Percentiles rank a stretch among this genome's conserved stretches.
These are phyloP conservation scores for Phenacoccus solenopsis DNA, from an alignment of 1,140 invertebrate genomes.

Conservation along the genomic window DNA sequence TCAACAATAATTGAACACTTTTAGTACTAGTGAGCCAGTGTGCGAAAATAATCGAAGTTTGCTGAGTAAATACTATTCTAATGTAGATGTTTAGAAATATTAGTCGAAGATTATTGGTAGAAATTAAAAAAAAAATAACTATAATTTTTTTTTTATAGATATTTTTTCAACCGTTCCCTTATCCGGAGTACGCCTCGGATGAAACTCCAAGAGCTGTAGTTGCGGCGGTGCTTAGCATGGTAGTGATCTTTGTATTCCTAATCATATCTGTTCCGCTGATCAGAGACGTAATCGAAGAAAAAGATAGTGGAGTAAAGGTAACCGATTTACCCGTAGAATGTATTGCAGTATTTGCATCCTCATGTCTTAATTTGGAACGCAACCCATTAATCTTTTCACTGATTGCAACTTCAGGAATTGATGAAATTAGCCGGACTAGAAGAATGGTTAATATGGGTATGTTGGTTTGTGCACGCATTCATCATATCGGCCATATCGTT, in stretches of 20 bases:
- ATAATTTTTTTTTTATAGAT: not conserved
- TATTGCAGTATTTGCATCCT: too few relatives aligned
- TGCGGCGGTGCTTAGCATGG: not conserved
- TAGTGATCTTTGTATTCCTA: not conserved
- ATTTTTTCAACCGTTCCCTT: not conserved
- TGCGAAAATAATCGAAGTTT: too few relatives aligned
- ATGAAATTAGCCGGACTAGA: slow-evolving; percentile 57
- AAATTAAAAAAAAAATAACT: too few relatives aligned
- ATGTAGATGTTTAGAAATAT: too few relatives aligned
- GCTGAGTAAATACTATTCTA: too few relatives aligned
- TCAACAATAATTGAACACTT: too few relatives aligned
- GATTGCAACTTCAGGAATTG: slow-evolving; percentile 47
- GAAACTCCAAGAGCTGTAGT: not conserved
- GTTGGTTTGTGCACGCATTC: slow-evolving; percentile 49
- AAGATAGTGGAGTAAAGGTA: not conserved
- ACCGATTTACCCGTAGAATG: too few relatives aligned
- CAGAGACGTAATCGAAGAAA: not conserved
- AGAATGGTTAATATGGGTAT: slow-evolving; percentile 47
- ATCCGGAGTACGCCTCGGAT: not conserved
- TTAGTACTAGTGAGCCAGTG: too few relatives aligned
- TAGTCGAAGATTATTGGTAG: too few relatives aligned
- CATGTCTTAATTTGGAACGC: too few relatives aligned
- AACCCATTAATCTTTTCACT: too few relatives aligned
- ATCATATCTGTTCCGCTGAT: not conserved
- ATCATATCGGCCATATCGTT: slow-evolving; percentile 38